phyloP scores from a whole-genome alignment of 1,140 invertebrate species.

The Sinella curviseta region DNA sequence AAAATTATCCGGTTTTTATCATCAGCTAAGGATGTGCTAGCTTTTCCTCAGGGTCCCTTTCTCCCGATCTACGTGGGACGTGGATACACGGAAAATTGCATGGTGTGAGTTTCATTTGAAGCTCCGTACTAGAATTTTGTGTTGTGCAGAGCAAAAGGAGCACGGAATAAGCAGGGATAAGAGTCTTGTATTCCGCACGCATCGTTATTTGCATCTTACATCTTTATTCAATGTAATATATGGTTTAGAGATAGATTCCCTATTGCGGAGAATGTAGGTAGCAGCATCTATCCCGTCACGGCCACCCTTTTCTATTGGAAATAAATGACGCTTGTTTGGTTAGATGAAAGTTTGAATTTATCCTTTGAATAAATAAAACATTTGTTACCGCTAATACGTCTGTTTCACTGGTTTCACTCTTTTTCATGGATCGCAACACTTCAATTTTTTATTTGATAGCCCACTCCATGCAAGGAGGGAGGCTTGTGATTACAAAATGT shows the following conservation, averaged over 20 bases:
- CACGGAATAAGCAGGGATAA: no score
- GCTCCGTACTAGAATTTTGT: no score
- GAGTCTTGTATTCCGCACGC: not conserved
- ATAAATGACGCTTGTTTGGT: conserved; percentile 2
- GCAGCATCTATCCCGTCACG: no score
- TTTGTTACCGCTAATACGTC: conserved; percentile 10
- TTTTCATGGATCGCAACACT: not conserved
- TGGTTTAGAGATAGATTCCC: no score
- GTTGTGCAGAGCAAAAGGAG: no score
- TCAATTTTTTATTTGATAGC: not conserved
- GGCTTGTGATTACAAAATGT: no score
- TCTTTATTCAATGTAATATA: not conserved
- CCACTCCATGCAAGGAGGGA: not conserved
- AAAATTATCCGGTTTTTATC: conserved; percentile 28
- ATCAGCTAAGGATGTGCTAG: conserved; percentile 22
- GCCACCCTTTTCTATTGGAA: not conserved
- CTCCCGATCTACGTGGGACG: not conserved
- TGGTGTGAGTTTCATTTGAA: no score
- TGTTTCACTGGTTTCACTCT: not conserved
- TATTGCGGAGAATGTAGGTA: no score
- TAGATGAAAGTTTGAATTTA: not conserved
- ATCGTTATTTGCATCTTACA: not conserved
- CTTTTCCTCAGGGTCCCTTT: conserved; percentile 7
- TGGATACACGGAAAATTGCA: not conserved
- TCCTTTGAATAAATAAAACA: conserved; percentile 18